These are phyloP conservation scores for Xestia ashworthii DNA, from an alignment of 2,888 invertebrate species.

Conservation along the genomic window DNA sequence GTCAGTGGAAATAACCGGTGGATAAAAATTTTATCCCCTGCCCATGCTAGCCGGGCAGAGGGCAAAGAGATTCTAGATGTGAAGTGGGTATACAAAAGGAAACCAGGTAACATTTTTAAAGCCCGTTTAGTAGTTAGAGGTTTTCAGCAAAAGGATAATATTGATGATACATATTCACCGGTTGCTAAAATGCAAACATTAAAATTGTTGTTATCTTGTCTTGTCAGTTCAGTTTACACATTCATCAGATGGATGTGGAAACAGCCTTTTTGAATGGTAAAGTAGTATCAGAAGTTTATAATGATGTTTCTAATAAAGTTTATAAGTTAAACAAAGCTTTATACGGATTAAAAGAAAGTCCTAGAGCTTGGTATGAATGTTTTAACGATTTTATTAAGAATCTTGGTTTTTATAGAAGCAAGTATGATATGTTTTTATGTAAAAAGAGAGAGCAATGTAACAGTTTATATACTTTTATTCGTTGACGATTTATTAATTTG, in stretches of 20 bases:
- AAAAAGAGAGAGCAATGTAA: constrained; percentile 45
- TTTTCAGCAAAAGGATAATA: too few species aligned
- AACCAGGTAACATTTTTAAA: constrained; percentile 52
- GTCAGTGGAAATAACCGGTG: too few species aligned
- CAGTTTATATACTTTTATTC: constrained; percentile 64
- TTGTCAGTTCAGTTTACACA: background rate
- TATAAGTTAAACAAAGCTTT: constrained; percentile 68
- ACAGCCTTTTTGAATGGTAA: constrained; percentile 63
- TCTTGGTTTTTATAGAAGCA: constrained; percentile 57
- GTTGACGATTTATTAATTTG: constrained; percentile 68
- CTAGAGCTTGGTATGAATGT: constrained; percentile 65
- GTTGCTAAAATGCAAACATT: too few species aligned
- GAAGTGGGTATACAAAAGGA: constrained; percentile 70
- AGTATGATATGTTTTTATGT: constrained; percentile 65
- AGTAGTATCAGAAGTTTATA: constrained; percentile 64
- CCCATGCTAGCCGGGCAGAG: too few species aligned
- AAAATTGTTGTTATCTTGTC: too few species aligned
- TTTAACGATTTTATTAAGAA: constrained; percentile 41
- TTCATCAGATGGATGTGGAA: constrained; percentile 63
- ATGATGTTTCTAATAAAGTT: constrained; percentile 67
- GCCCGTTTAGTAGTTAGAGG: background rate
- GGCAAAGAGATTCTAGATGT: constrained; percentile 69
- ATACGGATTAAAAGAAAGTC: constrained; percentile 66
- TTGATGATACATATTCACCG: too few species aligned
- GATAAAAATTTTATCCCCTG: too few species aligned